Base-by-base conservation (phyloP, 2,113 vertebrate genomes). In the Pygoscelis antarcticus region DNA sequence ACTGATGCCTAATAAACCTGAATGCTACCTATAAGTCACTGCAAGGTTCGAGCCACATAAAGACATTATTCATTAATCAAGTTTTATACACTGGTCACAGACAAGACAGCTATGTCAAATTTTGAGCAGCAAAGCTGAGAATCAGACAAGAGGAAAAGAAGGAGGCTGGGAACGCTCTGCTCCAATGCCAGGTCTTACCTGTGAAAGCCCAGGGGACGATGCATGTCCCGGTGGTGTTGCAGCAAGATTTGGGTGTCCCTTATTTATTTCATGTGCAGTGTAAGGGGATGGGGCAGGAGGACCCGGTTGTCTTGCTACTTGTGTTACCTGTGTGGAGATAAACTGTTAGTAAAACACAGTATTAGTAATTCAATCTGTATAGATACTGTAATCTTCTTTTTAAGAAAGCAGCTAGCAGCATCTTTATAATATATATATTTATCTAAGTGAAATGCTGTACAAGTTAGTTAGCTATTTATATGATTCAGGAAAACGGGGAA, bases 151-250 rank as follows among this genome's bases (percentile, higher is more conserved):
- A 62, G 38, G 46, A 25, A 54, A 94, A 87, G 58, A 19, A 9
- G 36, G 75, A 55, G 27, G 55, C 77, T 34, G 29, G 54, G 85
- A 87, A 87, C 2, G 4, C 82, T 55, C n/a, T 47, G 79, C 84
- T 87, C 62, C 66, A n/a, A 60, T n/a, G 96, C 97, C 97, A 98
- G 96, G 90, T 97, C 98, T 99, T 99, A 99, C 99, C 99, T 99
- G 99, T 98, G 99, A 99, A 95, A 99, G 99, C 96, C 99, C 99
- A 82, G 99, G 99, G 96, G 99, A 99, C 93, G 99, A 98, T 40
- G 99, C 98, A 97, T 99, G 99, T 98, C 99, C 99, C 38, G 99
- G 99, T 42, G 99, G 99, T 5, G 99, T 99, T 89, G 98, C 99
- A 58, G 99, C 98, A 97, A 99, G 99, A 95, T 98, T 99, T 26